Percentiles rank a stretch among this genome's conserved stretches.
phyloP scores from a whole-genome alignment of 2,888 invertebrate species.

The Diloba caeruleocephala region DNA sequence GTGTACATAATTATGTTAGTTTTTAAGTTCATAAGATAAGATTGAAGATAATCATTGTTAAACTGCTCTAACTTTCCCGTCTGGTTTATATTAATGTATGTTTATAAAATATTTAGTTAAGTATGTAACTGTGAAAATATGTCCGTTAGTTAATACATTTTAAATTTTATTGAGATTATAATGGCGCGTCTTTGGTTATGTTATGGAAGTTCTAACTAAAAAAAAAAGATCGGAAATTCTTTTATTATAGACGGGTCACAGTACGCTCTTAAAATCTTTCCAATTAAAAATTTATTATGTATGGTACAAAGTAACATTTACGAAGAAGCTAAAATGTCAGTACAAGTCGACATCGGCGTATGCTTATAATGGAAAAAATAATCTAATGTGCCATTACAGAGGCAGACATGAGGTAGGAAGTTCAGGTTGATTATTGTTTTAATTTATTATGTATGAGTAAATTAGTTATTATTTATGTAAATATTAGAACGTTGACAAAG shows the following conservation, averaged over 20 bases:
- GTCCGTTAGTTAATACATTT: conserved; percentile 23
- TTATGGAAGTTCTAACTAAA: background rate
- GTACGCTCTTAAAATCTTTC: conserved; percentile 14
- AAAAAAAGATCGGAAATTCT: too few species aligned
- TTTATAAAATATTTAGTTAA: conserved; percentile 35
- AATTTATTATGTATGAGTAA: conserved; percentile 43
- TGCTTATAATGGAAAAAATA: conserved; percentile 54
- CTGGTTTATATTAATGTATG: conserved; percentile 49
- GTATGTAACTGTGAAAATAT: conserved; percentile 33
- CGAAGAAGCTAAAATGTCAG: conserved; percentile 31
- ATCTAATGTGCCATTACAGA: conserved; percentile 81
- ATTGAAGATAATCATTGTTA: conserved; percentile 86
- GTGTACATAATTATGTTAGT: conserved; percentile 56
- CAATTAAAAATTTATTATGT: conserved; percentile 53
- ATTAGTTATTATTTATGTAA: conserved; percentile 44
- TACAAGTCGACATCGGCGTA: conserved; percentile 39
- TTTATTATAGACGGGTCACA: conserved; percentile 8
- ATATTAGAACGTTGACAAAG: conserved; percentile 37
- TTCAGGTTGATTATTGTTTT: conserved; percentile 51
- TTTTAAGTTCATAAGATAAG: conserved; percentile 72
- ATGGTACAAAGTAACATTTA: conserved; percentile 81
- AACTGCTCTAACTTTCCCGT: conserved; percentile 61
- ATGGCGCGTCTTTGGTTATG: conserved; percentile 13
- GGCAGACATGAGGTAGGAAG: conserved; percentile 66
- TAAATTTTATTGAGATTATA: conserved; percentile 15